Evolutionary conservation across 2,113 vertebrate genomes (phyloP).

Genomic region (Hoplias malabaricus): DNA sequence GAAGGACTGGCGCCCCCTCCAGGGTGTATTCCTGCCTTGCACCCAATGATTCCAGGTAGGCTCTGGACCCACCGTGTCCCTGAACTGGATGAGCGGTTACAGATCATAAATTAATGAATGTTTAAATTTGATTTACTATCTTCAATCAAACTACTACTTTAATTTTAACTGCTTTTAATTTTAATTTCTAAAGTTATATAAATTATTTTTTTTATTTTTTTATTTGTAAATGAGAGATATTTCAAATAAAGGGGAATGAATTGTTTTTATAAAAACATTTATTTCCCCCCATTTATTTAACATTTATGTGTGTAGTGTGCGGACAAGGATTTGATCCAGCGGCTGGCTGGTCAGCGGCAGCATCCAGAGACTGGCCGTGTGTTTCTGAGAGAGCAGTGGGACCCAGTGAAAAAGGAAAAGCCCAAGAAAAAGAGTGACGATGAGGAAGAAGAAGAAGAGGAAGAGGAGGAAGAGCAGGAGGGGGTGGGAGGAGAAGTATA

Average conservation of each 20-base stretch:
- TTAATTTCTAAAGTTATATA: too few species aligned
- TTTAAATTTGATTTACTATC: too few species aligned
- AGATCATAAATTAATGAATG: too few species aligned
- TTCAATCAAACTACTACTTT: too few species aligned
- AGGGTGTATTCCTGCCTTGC: too few species aligned
- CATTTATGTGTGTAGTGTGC: slow-evolving; percentile 73
- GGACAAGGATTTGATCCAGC: slow-evolving; percentile 82
- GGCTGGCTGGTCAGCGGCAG: slow-evolving; percentile 82
- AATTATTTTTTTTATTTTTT: too few species aligned
- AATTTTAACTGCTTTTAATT: too few species aligned
- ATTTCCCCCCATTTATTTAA: background rate
- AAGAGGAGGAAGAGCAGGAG: slow-evolving; percentile 60
- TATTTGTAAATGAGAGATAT: background rate
- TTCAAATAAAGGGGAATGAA: too few species aligned
- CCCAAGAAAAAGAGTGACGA: slow-evolving; percentile 44
- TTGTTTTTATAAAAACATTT: background rate
- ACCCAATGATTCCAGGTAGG: too few species aligned
- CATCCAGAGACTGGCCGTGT: slow-evolving; percentile 74
- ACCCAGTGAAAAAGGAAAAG: slow-evolving; percentile 64
- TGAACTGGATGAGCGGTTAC: too few species aligned
- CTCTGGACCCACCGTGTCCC: too few species aligned
- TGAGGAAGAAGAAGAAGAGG: slow-evolving; percentile 53
- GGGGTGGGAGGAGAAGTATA: slow-evolving; percentile 48
- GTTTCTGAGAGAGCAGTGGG: slow-evolving; percentile 79
- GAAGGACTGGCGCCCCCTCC: too few species aligned